Percentiles rank a stretch among this genome's conserved stretches.
These are phyloP conservation scores for Actinia equina DNA, from an alignment of 64 coral and sea anemone genomes.

Conservation along the genomic window DNA sequence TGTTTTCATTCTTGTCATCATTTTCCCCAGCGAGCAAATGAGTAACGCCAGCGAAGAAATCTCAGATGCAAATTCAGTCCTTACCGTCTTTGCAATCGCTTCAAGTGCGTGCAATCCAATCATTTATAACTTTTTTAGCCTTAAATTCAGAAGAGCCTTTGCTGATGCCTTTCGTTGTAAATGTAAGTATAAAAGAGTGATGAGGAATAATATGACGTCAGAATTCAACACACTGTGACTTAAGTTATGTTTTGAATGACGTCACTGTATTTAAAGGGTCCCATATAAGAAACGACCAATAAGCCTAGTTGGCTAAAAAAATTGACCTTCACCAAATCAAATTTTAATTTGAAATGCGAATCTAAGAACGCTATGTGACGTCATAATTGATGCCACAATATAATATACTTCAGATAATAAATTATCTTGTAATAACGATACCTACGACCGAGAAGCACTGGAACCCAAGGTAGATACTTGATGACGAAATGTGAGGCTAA, in stretches of 20 bases:
- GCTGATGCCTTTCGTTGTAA: slow-evolving; percentile 59
- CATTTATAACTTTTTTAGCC: slow-evolving; percentile 89
- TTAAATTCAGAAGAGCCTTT: slow-evolving; percentile 79
- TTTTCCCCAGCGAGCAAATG: background rate
- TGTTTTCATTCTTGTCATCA: slow-evolving; percentile 22
- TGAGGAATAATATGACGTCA: background rate
- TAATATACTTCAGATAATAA: no score
- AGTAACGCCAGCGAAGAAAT: background rate
- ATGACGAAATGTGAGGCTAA: no score
- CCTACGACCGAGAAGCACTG: no score
- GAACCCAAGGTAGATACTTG: no score
- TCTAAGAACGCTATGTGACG: no score
- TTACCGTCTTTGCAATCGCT: slow-evolving; percentile 35
- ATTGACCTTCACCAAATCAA: no score
- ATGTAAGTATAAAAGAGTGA: slow-evolving; percentile 4
- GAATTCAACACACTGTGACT: background rate
- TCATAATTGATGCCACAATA: no score
- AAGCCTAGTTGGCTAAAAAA: no score
- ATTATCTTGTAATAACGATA: no score
- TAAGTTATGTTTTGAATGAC: background rate
- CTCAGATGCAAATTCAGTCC: background rate
- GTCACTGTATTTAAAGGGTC: background rate
- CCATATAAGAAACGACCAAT: no score
- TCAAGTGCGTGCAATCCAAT: slow-evolving; percentile 78
- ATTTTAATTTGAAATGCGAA: no score